Evolutionary conservation across 2,888 invertebrate species (phyloP).

Genomic region (Imbricaverruca yamaguchii): DNA sequence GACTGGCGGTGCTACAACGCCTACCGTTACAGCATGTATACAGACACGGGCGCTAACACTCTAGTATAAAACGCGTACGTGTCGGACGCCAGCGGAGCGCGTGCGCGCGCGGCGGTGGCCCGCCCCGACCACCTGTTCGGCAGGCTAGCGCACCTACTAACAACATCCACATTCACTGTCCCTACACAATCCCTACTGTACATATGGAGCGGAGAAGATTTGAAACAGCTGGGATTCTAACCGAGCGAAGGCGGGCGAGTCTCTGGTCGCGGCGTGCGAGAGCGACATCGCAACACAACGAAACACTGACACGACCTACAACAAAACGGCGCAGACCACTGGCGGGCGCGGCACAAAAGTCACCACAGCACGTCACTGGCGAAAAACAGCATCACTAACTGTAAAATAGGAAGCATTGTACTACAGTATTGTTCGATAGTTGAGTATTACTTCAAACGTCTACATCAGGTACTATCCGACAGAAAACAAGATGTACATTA

Average conservation of each 20-base stretch:
- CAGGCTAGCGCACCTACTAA: background rate
- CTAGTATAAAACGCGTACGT: conserved; percentile 13
- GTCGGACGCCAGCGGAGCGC: background rate
- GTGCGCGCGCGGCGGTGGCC: background rate
- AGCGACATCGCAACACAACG: background rate
- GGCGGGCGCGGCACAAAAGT: background rate
- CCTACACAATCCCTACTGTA: background rate
- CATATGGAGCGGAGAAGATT: conserved; percentile 16
- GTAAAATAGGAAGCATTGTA: conserved; percentile 20
- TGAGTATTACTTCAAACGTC: conserved; percentile 13
- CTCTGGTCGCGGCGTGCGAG: background rate
- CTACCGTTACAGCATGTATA: conserved; percentile 16
- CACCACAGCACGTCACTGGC: background rate
- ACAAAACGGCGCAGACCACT: conserved; percentile 1
- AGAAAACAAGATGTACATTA: conserved; percentile 19
- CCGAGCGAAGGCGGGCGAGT: background rate
- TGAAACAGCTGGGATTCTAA: background rate
- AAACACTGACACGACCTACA: background rate
- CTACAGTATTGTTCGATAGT: conserved; percentile 21
- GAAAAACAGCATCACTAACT: conserved; percentile 4
- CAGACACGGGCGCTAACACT: background rate
- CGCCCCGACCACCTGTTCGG: background rate
- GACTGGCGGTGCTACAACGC: background rate
- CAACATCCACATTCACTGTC: background rate
- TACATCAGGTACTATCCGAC: conserved; percentile 19